Evolutionary conservation across 1,140 invertebrate genomes (phyloP).

Genomic region (Hestina assimilis): DNA sequence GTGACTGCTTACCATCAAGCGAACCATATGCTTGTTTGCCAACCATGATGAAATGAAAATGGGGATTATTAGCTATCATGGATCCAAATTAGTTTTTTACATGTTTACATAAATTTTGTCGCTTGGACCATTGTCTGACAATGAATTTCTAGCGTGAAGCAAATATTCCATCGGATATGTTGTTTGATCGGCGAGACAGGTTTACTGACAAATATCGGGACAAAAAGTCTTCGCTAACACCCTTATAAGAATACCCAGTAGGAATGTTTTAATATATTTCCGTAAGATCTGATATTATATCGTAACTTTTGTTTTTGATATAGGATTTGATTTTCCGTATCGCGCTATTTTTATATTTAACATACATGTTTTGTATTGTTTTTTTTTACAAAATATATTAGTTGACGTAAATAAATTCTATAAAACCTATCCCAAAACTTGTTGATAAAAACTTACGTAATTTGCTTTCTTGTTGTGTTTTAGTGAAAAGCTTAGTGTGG

Average conservation of each 20-base stretch:
- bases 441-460: too few species aligned
- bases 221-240: conserved; percentile 42
- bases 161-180: conserved; percentile 72
- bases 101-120: background rate
- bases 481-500: too few species aligned
- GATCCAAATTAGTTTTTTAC: background rate
- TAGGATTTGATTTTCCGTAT: too few species aligned
- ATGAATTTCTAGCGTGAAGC: conserved; percentile 57
- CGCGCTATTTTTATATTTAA: background rate
- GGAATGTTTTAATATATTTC: conserved; percentile 34
- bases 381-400: background rate
- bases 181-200: conserved; percentile 72
- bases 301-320: background rate
- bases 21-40: too few species aligned
- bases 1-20: too few species aligned
- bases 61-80: too few species aligned
- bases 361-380: background rate
- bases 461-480: too few species aligned
- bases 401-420: too few species aligned
- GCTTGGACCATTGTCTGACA: conserved; percentile 34
- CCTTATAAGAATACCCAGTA: conserved; percentile 17
- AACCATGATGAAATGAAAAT: too few species aligned
- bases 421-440: too few species aligned
- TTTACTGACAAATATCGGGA: conserved; percentile 66
- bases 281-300: conserved; percentile 14